A percentile compares a stretch with the other conserved stretches of the same genome.
Conservation (phyloP, 2,888 invertebrate species). For the Thera obeliscata region DNA sequence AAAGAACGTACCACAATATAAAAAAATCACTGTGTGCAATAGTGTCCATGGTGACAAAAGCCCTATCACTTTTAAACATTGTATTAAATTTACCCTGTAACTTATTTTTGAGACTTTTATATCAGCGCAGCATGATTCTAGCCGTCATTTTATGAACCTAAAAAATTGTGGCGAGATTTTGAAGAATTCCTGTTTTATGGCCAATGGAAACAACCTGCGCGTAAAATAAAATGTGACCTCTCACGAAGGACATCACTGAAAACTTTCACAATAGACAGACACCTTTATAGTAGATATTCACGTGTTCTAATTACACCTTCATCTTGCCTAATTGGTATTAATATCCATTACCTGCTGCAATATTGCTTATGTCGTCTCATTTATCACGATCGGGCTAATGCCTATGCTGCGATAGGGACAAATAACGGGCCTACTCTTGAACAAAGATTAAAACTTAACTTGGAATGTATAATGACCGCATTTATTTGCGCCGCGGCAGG, state of each 20-base stretch:
- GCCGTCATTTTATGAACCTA: neutral
- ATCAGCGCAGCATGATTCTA: neutral
- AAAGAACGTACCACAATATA: no score
- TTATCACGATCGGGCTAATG: slow-evolving; percentile 25
- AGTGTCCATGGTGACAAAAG: no score
- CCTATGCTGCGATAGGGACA: slow-evolving; percentile 28
- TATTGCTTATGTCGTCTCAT: slow-evolving; percentile 26
- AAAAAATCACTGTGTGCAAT: no score
- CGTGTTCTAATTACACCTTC: slow-evolving; percentile 12
- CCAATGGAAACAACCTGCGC: slow-evolving; percentile 18
- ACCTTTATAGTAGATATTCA: neutral
- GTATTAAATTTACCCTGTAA: no score
- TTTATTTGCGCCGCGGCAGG: slow-evolving; percentile 21
- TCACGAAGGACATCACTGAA: neutral
- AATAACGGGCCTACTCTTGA: slow-evolving; percentile 30
- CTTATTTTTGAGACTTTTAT: neutral
- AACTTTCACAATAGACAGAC: neutral
- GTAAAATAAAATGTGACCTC: slow-evolving; percentile 13
- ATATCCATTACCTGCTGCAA: slow-evolving; percentile 31
- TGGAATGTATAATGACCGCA: slow-evolving; percentile 23
- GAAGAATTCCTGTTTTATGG: slow-evolving; percentile 16
- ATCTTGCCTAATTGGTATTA: slow-evolving; percentile 29
- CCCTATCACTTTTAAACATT: no score
- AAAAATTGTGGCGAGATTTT: neutral
- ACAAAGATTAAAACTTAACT: slow-evolving; percentile 32